phyloP scores from a whole-genome alignment of 2,113 vertebrate genomes.

The Scomber colias region DNA sequence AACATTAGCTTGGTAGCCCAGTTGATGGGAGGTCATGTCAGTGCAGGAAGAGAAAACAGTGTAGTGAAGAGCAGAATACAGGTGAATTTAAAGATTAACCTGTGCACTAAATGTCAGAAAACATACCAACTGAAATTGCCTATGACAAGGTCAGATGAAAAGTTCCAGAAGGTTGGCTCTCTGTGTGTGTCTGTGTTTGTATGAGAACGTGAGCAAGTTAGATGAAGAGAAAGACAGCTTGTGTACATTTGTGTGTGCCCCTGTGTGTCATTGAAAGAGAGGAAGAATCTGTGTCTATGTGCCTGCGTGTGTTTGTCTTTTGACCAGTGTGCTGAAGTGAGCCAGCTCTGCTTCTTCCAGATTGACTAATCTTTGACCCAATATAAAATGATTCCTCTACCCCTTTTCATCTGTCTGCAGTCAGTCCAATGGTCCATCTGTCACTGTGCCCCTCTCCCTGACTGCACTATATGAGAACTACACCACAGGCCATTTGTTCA shows the following conservation, averaged over 20 bases:
- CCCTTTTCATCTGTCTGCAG: constrained; percentile 21
- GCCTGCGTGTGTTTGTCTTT: not conserved
- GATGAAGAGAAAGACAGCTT: not conserved
- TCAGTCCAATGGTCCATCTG: constrained; percentile 4
- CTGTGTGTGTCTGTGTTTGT: constrained; percentile 1
- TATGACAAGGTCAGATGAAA: constrained; percentile 34
- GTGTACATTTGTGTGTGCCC: not conserved
- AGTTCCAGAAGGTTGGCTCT: constrained; percentile 21
- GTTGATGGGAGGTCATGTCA: constrained; percentile 26
- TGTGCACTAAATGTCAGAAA: constrained; percentile 37
- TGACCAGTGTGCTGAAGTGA: constrained; percentile 1
- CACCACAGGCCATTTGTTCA: constrained; percentile 31
- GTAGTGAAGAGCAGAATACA: constrained; percentile 37
- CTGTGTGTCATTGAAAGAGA: not conserved
- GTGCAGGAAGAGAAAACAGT: not conserved
- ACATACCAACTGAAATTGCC: constrained; percentile 44
- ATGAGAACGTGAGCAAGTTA: constrained; percentile 1
- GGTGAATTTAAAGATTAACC: constrained; percentile 65
- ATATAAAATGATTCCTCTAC: constrained; percentile 32
- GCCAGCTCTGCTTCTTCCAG: constrained; percentile 15
- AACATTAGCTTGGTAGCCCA: constrained; percentile 15
- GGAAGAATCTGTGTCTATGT: not conserved
- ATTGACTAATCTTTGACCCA: constrained; percentile 48
- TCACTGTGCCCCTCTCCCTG: not conserved
- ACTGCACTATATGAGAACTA: constrained; percentile 27